A percentile compares a stretch with the other conserved stretches of the same genome.
These are phyloP conservation scores for Amazona vittata DNA, from an alignment of 2,113 vertebrate species.

Conservation along the genomic window DNA sequence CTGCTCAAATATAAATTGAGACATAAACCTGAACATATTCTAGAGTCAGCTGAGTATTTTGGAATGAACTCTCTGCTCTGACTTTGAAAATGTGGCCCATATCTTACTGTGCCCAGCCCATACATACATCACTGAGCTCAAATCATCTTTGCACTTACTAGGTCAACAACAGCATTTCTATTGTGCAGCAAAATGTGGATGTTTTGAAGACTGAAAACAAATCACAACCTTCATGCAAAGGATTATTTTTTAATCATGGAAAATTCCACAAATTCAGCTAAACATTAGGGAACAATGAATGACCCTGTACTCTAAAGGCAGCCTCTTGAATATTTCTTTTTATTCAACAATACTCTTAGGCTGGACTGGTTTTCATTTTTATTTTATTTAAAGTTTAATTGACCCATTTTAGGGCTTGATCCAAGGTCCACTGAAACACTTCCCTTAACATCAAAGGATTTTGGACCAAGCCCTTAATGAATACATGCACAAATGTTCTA, in stretches of 20 bases:
- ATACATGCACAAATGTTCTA: conserved; percentile 22
- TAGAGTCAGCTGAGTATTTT: background rate
- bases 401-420: background rate
- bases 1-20: background rate
- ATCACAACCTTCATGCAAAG: background rate
- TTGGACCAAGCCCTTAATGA: conserved; percentile 14
- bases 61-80: background rate
- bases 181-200: background rate
- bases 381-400: conserved; percentile 38
- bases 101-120: background rate
- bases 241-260: background rate
- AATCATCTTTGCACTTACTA: background rate
- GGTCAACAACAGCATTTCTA: background rate
- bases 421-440: conserved; percentile 7
- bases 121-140: background rate
- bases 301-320: background rate
- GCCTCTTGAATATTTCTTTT: background rate
- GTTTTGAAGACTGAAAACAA: background rate
- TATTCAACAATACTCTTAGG: background rate
- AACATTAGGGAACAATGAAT: background rate
- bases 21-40: background rate
- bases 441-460: conserved; percentile 43
- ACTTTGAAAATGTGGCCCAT: background rate
- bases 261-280: background rate
- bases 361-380: background rate